Percentiles rank a stretch among this genome's conserved stretches.
These are phyloP conservation scores for Marmota flaviventris DNA, from an alignment of 2,113 vertebrate genomes.

Conservation along the genomic window DNA sequence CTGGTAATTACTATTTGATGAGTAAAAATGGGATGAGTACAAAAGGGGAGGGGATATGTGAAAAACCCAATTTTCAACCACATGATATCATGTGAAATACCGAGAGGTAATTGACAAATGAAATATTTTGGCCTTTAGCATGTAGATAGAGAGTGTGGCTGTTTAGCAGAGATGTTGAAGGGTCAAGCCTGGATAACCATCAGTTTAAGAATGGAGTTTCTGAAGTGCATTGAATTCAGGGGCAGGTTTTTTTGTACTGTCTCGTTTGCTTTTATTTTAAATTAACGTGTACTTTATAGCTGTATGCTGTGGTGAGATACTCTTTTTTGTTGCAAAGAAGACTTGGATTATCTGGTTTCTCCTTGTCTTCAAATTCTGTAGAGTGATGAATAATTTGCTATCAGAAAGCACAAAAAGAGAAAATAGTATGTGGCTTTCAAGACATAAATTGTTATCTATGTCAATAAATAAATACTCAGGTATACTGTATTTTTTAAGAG, in stretches of 20 bases:
- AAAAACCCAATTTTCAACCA: neutral
- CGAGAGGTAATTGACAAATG: neutral
- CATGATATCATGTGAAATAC: neutral
- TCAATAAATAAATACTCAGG: neutral
- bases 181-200: neutral
- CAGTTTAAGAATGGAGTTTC: neutral
- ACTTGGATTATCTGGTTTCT: neutral
- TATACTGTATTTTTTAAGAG: neutral
- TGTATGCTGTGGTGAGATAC: neutral
- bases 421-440: neutral
- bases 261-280: neutral
- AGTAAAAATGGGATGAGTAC: neutral
- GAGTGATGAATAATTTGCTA: neutral
- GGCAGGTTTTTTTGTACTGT: neutral
- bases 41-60: neutral
- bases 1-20: slow-evolving; percentile 20
- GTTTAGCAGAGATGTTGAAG: neutral
- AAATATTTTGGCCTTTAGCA: neutral
- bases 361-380: neutral
- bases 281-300: neutral
- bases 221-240: neutral
- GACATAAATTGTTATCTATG: neutral
- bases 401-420: slow-evolving; percentile 13
- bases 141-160: neutral
- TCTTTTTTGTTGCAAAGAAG: neutral